Evolutionary conservation across 2,888 invertebrate species (phyloP), one percentile per base, ranked within the genome.

Genomic region (Metopia argyrocephala): DNA sequence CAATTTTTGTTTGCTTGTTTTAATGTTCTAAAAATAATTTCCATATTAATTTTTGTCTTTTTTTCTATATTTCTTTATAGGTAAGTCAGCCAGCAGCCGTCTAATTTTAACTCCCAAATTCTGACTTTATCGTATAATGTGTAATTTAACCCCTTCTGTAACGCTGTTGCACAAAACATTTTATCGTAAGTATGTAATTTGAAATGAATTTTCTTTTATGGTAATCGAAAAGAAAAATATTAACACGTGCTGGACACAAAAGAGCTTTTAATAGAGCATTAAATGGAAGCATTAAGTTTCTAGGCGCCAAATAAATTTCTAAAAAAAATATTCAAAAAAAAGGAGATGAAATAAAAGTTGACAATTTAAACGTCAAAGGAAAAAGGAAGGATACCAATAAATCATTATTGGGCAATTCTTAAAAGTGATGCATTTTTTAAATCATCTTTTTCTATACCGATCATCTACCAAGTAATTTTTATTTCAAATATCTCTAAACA

Each of bases 51-150:
- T 31, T 27, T 27, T 31, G n/a, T 56, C 21, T 9, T 46, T 45
- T 7, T 48, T 54, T 46, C 3, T 76, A 25, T 0, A n/a, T 50
- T 28, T 65, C 54, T 75, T 76, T 79, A 3, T 65, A 79, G 79
- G 79, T 79, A 70, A 75, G 75, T 5, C 45, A 21, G 15, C 15
- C 3, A 25, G 6, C 18, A 31, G 15, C 28, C n/a, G 9, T 7
- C 48, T 45, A 45, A n/a, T 5, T n/a, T 5, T 20, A 21, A 20
- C 21, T 6, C 20, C 21, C 50, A 5, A 23, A 46, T 5, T 15
- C 28, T n/a, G n/a, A n/a, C n/a, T n/a, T n/a, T n/a, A n/a, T n/a
- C n/a, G n/a, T n/a, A n/a, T n/a, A n/a, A n/a, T n/a, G n/a, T n/a
- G n/a, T n/a, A n/a, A n/a, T n/a, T n/a, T n/a, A n/a, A n/a, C n/a